Percentiles rank a stretch among this genome's conserved stretches.
phyloP scores from a whole-genome alignment of 2,113 vertebrate species.

The Tachuris rubrigastra region DNA sequence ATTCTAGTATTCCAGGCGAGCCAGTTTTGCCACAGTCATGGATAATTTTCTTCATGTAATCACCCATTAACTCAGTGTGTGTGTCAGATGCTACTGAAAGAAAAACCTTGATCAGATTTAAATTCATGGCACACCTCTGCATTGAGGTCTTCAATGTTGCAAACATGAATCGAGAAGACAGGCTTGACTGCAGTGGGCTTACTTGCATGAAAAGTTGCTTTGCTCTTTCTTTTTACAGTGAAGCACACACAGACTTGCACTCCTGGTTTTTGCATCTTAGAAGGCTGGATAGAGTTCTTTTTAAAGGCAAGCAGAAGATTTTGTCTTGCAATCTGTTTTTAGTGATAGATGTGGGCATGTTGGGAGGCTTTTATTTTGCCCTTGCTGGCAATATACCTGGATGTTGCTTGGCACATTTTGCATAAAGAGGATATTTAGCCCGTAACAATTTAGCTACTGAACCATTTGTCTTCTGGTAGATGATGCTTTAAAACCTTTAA shows the following conservation, averaged over 20 bases:
- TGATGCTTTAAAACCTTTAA: conserved; percentile 46
- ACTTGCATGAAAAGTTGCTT: not conserved
- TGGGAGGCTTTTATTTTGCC: conserved; percentile 40
- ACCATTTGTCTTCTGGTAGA: conserved; percentile 25
- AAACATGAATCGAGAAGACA: conserved; percentile 58
- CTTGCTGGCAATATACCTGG: not conserved
- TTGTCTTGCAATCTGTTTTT: not conserved
- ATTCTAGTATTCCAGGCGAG: not conserved
- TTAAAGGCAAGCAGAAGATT: conserved; percentile 6
- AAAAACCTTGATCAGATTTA: conserved; percentile 36
- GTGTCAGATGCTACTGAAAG: conserved; percentile 39
- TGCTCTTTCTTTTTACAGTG: not conserved
- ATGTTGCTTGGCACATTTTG: conserved; percentile 25
- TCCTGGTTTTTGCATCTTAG: conserved; percentile 4
- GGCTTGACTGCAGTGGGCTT: conserved; percentile 4
- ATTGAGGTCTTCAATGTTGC: conserved; percentile 50
- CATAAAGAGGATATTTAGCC: conserved; percentile 21
- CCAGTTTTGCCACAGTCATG: not conserved
- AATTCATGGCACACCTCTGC: conserved; percentile 34
- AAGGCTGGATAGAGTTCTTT: not conserved
- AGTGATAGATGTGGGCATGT: not conserved
- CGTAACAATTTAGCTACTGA: conserved; percentile 30
- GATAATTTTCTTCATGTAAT: conserved; percentile 32
- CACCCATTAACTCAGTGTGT: not conserved
- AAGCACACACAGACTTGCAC: not conserved